phyloP scores from a whole-genome alignment of 2,113 vertebrate genomes.

The Prochilodus magdalenae region DNA sequence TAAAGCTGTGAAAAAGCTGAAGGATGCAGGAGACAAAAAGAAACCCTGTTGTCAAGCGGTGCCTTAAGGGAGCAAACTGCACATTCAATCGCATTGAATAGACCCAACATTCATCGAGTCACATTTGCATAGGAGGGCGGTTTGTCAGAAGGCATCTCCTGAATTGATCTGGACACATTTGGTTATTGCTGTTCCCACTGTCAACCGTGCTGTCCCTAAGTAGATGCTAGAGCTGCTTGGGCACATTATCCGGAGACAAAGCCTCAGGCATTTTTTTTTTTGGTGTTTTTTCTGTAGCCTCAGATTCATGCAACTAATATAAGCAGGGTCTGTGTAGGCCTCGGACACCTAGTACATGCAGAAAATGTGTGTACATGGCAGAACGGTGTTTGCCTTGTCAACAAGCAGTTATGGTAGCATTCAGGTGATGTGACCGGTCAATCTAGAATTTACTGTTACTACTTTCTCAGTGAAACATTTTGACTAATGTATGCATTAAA shows the following conservation, averaged over 20 bases:
- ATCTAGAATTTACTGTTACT: neutral
- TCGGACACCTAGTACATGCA: neutral
- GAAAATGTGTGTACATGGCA: neutral
- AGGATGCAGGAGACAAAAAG: constrained; percentile 19
- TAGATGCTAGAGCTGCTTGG: constrained; percentile 23
- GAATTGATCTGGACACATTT: constrained; percentile 40
- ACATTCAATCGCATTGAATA: constrained; percentile 28
- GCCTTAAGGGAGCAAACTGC: constrained; percentile 35
- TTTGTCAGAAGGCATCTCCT: constrained; percentile 27
- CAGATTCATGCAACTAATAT: constrained; percentile 7
- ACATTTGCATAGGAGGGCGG: constrained; percentile 37
- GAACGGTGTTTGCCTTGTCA: neutral
- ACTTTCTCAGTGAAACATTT: neutral
- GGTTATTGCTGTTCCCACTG: constrained; percentile 25
- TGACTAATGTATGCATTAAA: too few relatives aligned
- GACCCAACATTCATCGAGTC: constrained; percentile 9
- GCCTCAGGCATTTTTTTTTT: neutral
- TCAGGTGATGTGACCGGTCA: neutral
- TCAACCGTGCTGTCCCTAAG: constrained; percentile 5
- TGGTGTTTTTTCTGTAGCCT: constrained; percentile 1
- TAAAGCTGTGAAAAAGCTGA: constrained; percentile 23
- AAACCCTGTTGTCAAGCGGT: constrained; percentile 42
- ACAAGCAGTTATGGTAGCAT: neutral
- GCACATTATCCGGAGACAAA: neutral
- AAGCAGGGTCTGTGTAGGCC: constrained; percentile 26